Conservation (phyloP, 2,797 vertebrate genomes). For the Enteromius radiatus region DNA sequence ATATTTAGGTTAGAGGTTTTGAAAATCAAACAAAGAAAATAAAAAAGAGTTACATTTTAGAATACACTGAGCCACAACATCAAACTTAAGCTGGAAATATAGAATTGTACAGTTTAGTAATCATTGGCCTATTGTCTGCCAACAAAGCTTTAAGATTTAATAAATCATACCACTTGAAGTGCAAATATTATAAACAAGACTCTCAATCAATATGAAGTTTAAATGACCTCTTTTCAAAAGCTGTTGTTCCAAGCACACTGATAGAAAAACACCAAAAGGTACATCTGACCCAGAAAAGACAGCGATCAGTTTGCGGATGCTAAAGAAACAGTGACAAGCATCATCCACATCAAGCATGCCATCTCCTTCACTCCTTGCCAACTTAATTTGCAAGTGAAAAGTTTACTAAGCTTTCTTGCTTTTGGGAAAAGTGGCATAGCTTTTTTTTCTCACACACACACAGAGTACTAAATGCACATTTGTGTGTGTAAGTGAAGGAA, state of each 20-base stretch:
- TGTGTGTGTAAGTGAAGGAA: slow-evolving; percentile 43
- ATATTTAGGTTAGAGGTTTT: background rate
- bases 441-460: slow-evolving; percentile 57
- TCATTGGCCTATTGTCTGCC: background rate
- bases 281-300: slow-evolving; percentile 41
- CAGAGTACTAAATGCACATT: slow-evolving; percentile 32
- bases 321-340: slow-evolving; percentile 46
- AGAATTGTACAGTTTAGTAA: background rate
- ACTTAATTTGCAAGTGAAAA: slow-evolving; percentile 85
- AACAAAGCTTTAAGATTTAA: background rate
- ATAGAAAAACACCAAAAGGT: background rate
- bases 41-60: background rate
- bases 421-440: slow-evolving; percentile 66
- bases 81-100: background rate
- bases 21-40: background rate
- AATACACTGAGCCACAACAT: background rate
- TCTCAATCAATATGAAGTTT: background rate
- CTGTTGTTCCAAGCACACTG: background rate
- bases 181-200: background rate
- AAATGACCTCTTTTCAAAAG: slow-evolving; percentile 15
- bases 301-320: slow-evolving; percentile 24
- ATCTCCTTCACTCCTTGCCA: slow-evolving; percentile 73
- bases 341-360: slow-evolving; percentile 52
- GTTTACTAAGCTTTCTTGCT: slow-evolving; percentile 77
- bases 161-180: background rate